These are phyloP conservation scores for Melanotaenia duboulayi DNA, from an alignment of 2,113 vertebrate genomes.

Conservation along the genomic window DNA sequence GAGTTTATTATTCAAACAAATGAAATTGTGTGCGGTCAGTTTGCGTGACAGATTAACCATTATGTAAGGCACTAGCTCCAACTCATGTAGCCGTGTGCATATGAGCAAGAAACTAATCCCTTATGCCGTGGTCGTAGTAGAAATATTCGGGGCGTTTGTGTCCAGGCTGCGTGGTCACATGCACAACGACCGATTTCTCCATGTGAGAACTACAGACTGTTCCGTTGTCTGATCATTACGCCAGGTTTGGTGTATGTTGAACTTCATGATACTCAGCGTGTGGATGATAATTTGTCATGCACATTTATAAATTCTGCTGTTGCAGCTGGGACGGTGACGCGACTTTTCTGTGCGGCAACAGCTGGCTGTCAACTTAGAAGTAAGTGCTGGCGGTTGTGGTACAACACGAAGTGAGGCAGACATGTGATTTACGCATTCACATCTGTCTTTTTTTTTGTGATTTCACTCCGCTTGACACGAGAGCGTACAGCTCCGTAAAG, in stretches of 20 bases:
- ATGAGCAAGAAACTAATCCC: slow-evolving; percentile 74
- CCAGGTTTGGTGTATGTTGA: slow-evolving; percentile 1
- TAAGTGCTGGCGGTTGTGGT: slow-evolving; percentile 23
- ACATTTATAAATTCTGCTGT: not conserved
- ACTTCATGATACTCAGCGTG: not conserved
- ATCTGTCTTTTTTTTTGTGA: not conserved
- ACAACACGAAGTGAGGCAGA: slow-evolving; percentile 1
- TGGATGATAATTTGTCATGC: not conserved
- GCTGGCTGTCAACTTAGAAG: slow-evolving; percentile 62
- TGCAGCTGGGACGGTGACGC: slow-evolving; percentile 34
- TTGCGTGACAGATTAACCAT: slow-evolving; percentile 71
- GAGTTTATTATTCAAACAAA: slow-evolving; percentile 27
- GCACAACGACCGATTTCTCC: slow-evolving; percentile 15
- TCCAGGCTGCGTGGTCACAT: slow-evolving; percentile 37
- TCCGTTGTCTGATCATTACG: not conserved
- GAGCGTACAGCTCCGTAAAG: slow-evolving; percentile 32
- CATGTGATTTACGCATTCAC: not conserved
- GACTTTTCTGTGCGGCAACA: slow-evolving; percentile 62
- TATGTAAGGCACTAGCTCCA: slow-evolving; percentile 74
- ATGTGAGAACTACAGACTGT: not conserved
- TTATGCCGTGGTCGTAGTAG: slow-evolving; percentile 61
- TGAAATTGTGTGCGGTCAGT: slow-evolving; percentile 37
- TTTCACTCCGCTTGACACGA: not conserved
- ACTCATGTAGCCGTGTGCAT: slow-evolving; percentile 71
- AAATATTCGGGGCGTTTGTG: slow-evolving; percentile 42